Evolutionary conservation across 2,113 vertebrate species (phyloP), one percentile per base, ranked within the genome.

Genomic region (Tachysurus vachellii): DNA sequence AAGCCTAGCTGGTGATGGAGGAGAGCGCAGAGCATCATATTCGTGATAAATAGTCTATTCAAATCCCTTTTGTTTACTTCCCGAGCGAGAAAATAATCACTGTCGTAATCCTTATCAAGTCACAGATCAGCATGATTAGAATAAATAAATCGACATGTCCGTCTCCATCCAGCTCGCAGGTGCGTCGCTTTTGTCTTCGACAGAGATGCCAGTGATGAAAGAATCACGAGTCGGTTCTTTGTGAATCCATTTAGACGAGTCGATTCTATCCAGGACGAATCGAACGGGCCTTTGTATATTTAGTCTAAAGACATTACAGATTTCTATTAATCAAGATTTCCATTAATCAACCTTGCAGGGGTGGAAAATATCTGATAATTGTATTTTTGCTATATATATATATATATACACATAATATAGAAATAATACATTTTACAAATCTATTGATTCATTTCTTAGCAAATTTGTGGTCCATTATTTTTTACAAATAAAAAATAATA

Each of bases 121-220:
- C 31, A 14, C 19, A 42, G 8, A 80, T 68, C 68, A 57, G 19
- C 66, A 71, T 56, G 6, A 59, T 73, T 12, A 59, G 14, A 12
- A 44, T 9, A 42, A 84, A 73, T 68, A 84, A 1, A 84, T 44
- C 54, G 31, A 16, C 54, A 47, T 59, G 59, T 84, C 83, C 83
- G 68, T 42, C 31, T 84, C 53, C 31, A 44, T 17, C 2, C 50
- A 3, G 19, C 19, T 26, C 66, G 68, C 66, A 84, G 83, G 83
- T 84, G 83, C 66, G 53, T 28, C 82, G 62, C 82, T 71, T 84
- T 73, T 84, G 66, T 73, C 53, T 53, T 73, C 68, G 5, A n/a
- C 53, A 1, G 14, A 47, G 83, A 73, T 84, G 68, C 83, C 59
- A 54, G 19, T 21, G 68, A 71, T 71, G 83, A 19, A 31, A 23